Evolutionary conservation across 2,888 invertebrate genomes (phyloP), one percentile per base, ranked within the genome.

Genomic region (Caenorhabditis zanzibari): DNA sequence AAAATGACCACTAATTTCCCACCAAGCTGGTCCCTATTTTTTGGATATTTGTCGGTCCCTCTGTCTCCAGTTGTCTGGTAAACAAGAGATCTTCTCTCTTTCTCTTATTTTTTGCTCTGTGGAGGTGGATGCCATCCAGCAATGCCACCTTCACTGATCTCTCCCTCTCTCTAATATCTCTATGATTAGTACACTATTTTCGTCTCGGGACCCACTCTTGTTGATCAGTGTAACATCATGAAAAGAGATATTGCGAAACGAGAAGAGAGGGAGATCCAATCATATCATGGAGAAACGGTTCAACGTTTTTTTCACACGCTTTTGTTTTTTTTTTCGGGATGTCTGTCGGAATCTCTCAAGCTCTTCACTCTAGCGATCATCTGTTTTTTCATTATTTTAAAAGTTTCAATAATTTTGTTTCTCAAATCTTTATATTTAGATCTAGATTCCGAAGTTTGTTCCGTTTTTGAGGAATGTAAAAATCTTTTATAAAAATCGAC

Each of bases 211-310:
- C 68, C 68, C 68, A 76, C 76, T 68, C 28, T 19, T 10, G 56
- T 32, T 74, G 74, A 68, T 69, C 68, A 69, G 81, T 81, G 81
- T 81, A 81, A 81, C 74, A 74, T 81, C 81, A 81, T 81, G 81
- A 81, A 69, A 32, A 52, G 63, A 58, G 49, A 81, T 52, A 68
- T 66, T 44, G 63, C 24, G 72, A 59, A 59, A 49, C 32, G 54
- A 47, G 68, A 56, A 41, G 14, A 24, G 66, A 14, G 7, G 26
- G 77, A 76, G 76, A 76, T 75, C 69, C 68, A 68, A 76, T 75
- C 75, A 75, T 75, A 75, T 75, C 75, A 75, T 75, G 64, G 54
- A 47, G 74, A 75, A 69, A 69, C 61, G 59, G 61, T 69, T 47
- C 59, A 2, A n/a, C 56, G 47, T 47, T n/a, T 56, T 66, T 75